A percentile compares a stretch with the other conserved stretches of the same genome.
Evolutionary conservation across 2,113 vertebrate species (phyloP).

Genomic region (Serilophus lunatus): DNA sequence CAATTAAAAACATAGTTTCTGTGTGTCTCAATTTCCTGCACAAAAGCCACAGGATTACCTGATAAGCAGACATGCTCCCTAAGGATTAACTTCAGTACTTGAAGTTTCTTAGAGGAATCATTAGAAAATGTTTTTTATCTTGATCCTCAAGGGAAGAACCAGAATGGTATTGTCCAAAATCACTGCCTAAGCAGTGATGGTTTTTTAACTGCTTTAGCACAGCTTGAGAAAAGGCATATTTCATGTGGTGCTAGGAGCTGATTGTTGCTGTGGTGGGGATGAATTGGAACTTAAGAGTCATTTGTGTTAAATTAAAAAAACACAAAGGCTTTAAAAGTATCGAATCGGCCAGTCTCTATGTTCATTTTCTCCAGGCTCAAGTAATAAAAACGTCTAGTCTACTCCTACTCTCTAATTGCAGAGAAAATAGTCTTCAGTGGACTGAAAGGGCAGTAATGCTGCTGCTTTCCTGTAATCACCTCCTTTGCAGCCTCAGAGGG

Average conservation of each 20-base stretch:
- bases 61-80: background rate
- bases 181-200: background rate
- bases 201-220: background rate
- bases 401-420: background rate
- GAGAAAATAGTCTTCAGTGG: background rate
- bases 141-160: background rate
- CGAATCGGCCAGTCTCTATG: background rate
- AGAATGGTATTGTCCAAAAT: background rate
- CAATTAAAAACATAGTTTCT: background rate
- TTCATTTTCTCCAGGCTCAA: background rate
- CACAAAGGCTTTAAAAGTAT: background rate
- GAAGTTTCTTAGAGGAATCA: background rate
- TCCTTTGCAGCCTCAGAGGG: background rate
- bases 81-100: background rate
- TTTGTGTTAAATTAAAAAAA: background rate
- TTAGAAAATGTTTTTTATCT: background rate
- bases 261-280: background rate
- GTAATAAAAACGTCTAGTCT: background rate
- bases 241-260: background rate
- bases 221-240: background rate
- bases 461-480: background rate
- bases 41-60: background rate
- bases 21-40: background rate
- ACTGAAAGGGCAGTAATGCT: background rate
- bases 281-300: background rate